These are phyloP conservation scores for Dallia pectoralis DNA, from an alignment of 2,797 vertebrate species.

Conservation along the genomic window DNA sequence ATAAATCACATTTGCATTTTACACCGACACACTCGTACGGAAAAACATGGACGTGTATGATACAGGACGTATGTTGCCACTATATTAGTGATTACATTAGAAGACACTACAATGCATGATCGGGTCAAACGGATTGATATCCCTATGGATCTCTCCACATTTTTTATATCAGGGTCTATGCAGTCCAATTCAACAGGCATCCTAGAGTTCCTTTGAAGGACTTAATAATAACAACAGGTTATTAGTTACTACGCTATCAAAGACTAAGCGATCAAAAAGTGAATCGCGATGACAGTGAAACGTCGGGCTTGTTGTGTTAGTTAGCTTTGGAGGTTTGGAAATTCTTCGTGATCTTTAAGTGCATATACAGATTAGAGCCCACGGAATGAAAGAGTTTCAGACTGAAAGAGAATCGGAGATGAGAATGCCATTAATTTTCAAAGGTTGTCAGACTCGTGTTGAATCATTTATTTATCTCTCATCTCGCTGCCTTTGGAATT, in stretches of 20 bases:
- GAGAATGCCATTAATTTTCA: not conserved
- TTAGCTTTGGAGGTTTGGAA: not conserved
- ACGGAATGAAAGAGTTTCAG: not conserved
- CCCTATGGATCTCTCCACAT: not conserved
- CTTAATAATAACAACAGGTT: not conserved
- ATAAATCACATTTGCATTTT: no score
- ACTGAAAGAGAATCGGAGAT: not conserved
- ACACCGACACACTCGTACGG: no score
- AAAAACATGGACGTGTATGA: no score
- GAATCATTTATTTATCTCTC: not conserved
- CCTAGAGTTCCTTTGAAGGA: no score
- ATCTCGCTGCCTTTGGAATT: not conserved
- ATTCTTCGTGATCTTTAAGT: not conserved
- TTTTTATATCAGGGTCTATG: not conserved
- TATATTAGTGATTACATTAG: no score
- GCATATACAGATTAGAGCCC: not conserved
- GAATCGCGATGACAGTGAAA: not conserved
- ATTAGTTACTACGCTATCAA: not conserved
- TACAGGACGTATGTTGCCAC: no score
- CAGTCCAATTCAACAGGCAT: not conserved
- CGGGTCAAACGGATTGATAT: not conserved
- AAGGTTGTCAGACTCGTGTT: not conserved
- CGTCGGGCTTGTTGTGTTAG: not conserved
- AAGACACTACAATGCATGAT: no score
- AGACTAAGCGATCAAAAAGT: not conserved